These are phyloP conservation scores for Apodemia zela DNA, from an alignment of 2,888 invertebrate species.

Conservation along the genomic window DNA sequence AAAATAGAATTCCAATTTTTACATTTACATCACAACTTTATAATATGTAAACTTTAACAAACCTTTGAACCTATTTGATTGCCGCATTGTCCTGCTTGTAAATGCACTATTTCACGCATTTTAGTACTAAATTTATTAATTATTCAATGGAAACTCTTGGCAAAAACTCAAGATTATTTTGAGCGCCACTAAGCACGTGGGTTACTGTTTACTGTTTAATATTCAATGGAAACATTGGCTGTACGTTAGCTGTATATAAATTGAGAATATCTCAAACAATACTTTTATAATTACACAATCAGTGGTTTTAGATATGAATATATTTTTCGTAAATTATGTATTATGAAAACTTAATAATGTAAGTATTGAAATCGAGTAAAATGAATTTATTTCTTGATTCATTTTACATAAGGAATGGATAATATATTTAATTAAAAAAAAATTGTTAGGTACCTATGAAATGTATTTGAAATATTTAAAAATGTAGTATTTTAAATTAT, in stretches of 20 bases:
- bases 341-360: background rate
- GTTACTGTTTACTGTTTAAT: conserved; percentile 21
- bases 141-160: conserved; percentile 40
- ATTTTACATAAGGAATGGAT: background rate
- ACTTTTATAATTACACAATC: background rate
- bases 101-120: conserved; percentile 96
- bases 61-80: conserved; percentile 97
- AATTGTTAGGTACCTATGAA: no score
- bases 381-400: background rate
- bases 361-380: background rate
- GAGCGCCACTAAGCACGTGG: conserved; percentile 39
- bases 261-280: background rate
- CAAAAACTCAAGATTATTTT: conserved; percentile 38
- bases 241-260: background rate
- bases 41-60: conserved; percentile 27
- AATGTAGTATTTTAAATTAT: no score
- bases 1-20: conserved; percentile 38
- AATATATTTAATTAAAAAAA: no score
- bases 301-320: no score
- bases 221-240: conserved; percentile 8
- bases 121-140: conserved; percentile 38
- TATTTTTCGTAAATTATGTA: no score
- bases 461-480: no score
- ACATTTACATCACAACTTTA: conserved; percentile 30
- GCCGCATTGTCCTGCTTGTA: conserved; percentile 94